Percentiles rank a stretch among this genome's conserved stretches.
phyloP scores from a whole-genome alignment of 2,113 vertebrate genomes.

The Probosciger aterrimus region DNA sequence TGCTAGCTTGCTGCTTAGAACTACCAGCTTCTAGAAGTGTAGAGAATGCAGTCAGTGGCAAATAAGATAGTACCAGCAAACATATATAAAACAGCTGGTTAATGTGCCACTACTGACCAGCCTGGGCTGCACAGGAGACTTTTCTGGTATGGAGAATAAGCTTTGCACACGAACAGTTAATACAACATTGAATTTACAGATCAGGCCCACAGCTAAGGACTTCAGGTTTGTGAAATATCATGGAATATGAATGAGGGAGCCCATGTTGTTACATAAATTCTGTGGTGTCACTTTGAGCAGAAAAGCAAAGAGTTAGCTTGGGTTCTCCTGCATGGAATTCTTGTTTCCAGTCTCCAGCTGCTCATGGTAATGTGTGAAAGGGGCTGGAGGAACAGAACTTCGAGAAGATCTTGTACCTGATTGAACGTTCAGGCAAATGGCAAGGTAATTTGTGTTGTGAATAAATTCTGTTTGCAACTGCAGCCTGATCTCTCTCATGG shows the following conservation, averaged over 20 bases:
- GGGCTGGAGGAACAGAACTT: not conserved
- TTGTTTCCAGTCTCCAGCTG: not conserved
- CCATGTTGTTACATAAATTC: not conserved
- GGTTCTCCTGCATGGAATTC: not conserved
- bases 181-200: not conserved
- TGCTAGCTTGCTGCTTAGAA: not conserved
- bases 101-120: not conserved
- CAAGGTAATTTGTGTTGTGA: not conserved
- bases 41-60: fast-evolving
- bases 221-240: not conserved
- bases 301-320: not conserved
- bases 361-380: not conserved
- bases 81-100: not conserved
- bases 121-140: not conserved
- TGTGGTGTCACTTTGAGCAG: not conserved
- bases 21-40: not conserved
- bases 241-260: not conserved
- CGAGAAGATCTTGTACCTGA: not conserved
- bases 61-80: not conserved
- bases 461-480: not conserved
- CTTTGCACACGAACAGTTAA: not conserved
- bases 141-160: not conserved
- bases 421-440: not conserved
- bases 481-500: not conserved
- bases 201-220: not conserved